Base-by-base conservation (phyloP, 2,888 invertebrate genomes). In the Glaucopsyche alexis region DNA sequence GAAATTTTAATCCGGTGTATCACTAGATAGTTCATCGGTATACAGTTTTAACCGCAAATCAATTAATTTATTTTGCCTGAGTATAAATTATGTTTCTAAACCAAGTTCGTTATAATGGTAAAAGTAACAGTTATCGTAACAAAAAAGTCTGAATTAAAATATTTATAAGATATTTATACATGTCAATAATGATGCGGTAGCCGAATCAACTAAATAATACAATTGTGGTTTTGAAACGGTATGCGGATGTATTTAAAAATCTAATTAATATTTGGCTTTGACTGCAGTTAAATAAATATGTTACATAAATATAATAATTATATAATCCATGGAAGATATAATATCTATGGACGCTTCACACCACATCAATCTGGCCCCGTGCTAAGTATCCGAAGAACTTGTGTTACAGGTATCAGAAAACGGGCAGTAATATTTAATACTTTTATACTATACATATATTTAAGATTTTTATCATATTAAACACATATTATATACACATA, bases 1-100 rank as follows among this genome's bases (percentile, higher is more conserved):
- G 66, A 42, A 45, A 66, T 40, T 67, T 69, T 19, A 49, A 69
- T 69, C 69, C 49, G 69, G 49, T 29, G 49, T 69, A 49, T 69
- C 69, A 49, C 69, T 3, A 69, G 60, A 29, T 29, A 49, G 69
- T 69, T 49, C 29, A 69, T 29, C 8, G 69, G 49, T 47, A n/a
- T n/a, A 69, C 69, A 69, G 47, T 49, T 69, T 29, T 2, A 49
- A 69, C 47, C 29, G 45, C 67, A 49, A 49, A 49, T 8, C 45
- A 45, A 67, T 67, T 42, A 67, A 42, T 19, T 29, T 4, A 4
- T 66, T n/a, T 40, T 66, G 6, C 8, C 8, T 14, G 11, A 42
- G 42, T n/a, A 66, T 42, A 66, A 66, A 66, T 66, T 66, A 5
- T 66, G 66, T 40, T 66, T 16, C 40, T 42, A 66, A 42, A 42